Evolutionary conservation across 2,113 vertebrate genomes (phyloP), one percentile per base, ranked within the genome.

Genomic region (Forbesichthys agassizii): DNA sequence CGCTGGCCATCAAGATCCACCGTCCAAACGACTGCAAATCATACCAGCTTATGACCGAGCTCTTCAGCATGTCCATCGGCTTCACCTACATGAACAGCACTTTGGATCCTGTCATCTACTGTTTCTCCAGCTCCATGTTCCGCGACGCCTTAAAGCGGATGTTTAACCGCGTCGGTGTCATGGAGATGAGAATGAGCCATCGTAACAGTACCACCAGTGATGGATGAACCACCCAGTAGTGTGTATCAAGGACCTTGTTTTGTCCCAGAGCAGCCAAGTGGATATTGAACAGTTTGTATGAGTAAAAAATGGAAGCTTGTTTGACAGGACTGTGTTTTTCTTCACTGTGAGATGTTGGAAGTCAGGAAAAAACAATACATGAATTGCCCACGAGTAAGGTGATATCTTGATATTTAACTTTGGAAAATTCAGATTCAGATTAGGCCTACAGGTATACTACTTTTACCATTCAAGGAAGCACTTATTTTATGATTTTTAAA

Each of bases 81-180:
- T 64, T 93, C 46, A 84, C 85, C 18, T 92, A 90, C 46, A 67
- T 90, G 58, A 91, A 90, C 77, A 86, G 88, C n/a, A 73, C 85
- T 18, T 58, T 92, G 66, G 89, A 93, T 61, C 79, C 84, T 0
- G 6, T 92, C 66, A 75, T 93, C 58, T 91, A 91, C 64, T 65
- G 49, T 68, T 88, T 86, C 67, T 78, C 78, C 33, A 89, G 86
- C 48, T 59, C 85, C 47, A 69, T 74, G 46, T 92, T 88, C 52
- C 60, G 69, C 5, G 54, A 77, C 11, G 74, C 68, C 6, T 36
- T 92, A 2, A 90, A 73, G 57, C 69, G 13, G 8, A 52, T 71
- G 6, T 1, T 84, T n/a, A 84, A 49, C 5, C 9, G n/a, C 0
- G n/a, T 80, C 42, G 46, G 74, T 12, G 5, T 60, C 1, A 1